phyloP scores from a whole-genome alignment of 1,140 invertebrate genomes.

The Diprion similis region DNA sequence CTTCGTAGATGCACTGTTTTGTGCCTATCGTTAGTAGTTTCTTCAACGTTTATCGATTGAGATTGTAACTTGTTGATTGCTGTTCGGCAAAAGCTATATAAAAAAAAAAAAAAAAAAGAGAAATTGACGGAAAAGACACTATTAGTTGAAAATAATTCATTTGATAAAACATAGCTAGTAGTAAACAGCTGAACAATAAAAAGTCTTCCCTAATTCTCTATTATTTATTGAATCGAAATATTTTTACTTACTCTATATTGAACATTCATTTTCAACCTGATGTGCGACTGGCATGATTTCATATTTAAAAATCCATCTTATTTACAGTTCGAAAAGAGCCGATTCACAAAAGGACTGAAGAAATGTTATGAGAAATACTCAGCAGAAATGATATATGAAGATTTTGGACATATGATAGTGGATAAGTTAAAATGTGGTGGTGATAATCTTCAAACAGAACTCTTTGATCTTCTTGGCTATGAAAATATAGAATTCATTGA shows the following conservation, averaged over 20 bases:
- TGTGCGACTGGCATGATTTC: no score
- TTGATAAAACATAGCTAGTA: no score
- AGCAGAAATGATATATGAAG: constrained; percentile 61
- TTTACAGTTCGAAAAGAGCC: constrained; percentile 65
- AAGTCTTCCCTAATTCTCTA: no score
- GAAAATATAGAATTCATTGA: constrained; percentile 87
- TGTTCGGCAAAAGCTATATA: not conserved
- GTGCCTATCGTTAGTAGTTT: not conserved
- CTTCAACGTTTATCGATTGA: not conserved
- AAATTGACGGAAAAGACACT: no score
- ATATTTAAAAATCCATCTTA: constrained; percentile 28
- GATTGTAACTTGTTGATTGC: not conserved
- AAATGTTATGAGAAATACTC: constrained; percentile 57
- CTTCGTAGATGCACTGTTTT: no score
- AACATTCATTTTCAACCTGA: no score
- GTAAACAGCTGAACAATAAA: no score
- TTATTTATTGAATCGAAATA: no score
- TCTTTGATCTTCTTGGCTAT: constrained; percentile 89
- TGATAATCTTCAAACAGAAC: constrained; percentile 83
- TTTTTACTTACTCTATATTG: no score
- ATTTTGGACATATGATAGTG: constrained; percentile 68
- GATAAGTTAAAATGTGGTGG: constrained; percentile 69
- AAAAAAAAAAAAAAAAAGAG: no score
- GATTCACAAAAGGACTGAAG: constrained; percentile 66
- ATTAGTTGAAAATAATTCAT: no score